These are phyloP conservation scores for Sebastes oblongus DNA, from an alignment of 2,797 vertebrate genomes.

Conservation along the genomic window DNA sequence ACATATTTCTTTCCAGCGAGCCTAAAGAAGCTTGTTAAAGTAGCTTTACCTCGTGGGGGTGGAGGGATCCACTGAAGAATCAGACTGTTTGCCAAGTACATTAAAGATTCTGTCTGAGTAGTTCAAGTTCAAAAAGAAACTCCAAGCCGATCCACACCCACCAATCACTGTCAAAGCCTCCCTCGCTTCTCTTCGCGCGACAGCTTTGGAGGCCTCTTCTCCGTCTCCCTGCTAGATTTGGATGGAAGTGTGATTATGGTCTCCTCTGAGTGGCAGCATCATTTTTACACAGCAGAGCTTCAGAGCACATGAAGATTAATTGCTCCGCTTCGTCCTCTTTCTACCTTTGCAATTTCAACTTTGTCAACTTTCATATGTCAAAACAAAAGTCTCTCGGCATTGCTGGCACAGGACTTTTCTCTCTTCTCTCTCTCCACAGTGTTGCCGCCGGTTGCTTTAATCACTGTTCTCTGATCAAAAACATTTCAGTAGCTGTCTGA, in stretches of 20 bases:
- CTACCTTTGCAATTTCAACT: slow-evolving; percentile 29
- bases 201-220: slow-evolving; percentile 43
- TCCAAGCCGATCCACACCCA: slow-evolving; percentile 50
- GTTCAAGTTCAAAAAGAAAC: slow-evolving; percentile 67
- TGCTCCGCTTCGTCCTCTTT: slow-evolving; percentile 23
- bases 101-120: slow-evolving; percentile 71
- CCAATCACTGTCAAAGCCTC: slow-evolving; percentile 56
- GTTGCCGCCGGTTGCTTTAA: slow-evolving; percentile 9
- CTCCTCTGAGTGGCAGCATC: slow-evolving; percentile 47
- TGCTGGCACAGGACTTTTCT: not conserved
- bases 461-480: slow-evolving; percentile 19
- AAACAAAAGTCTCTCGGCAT: slow-evolving; percentile 1
- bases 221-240: slow-evolving; percentile 33
- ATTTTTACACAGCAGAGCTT: slow-evolving; percentile 17
- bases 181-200: slow-evolving; percentile 17
- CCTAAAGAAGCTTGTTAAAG: slow-evolving; percentile 43
- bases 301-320: slow-evolving; percentile 45
- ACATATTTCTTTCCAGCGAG: slow-evolving; percentile 3
- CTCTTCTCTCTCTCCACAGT: not conserved
- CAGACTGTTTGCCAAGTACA: slow-evolving; percentile 60
- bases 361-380: slow-evolving; percentile 12
- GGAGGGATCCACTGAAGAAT: slow-evolving; percentile 43
- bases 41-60: slow-evolving; percentile 22
- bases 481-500: slow-evolving; percentile 12
- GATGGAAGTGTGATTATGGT: slow-evolving; percentile 51